These are phyloP conservation scores for Ginglymostoma cirratum DNA, from an alignment of 2,113 vertebrate genomes.

Conservation along the genomic window DNA sequence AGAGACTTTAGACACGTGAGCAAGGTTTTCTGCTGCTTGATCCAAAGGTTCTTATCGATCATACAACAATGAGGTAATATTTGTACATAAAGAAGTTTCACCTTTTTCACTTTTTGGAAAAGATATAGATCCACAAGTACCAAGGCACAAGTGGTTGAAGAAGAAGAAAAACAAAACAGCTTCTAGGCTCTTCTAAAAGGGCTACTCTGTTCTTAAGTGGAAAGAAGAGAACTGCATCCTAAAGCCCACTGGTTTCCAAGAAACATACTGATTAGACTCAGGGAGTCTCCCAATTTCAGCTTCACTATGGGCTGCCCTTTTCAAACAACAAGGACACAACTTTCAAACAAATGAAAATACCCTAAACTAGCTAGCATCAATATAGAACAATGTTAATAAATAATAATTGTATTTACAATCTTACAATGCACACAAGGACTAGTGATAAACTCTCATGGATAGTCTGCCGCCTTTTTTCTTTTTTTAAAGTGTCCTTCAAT, in stretches of 20 bases:
- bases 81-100: slow-evolving; percentile 82
- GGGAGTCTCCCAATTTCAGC: slow-evolving; percentile 42
- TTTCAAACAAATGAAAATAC: slow-evolving; percentile 45
- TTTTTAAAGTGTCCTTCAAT: slow-evolving; percentile 51
- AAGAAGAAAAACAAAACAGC: slow-evolving; percentile 49
- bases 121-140: slow-evolving; percentile 51
- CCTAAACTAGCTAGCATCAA: slow-evolving; percentile 48
- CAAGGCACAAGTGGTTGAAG: slow-evolving; percentile 40
- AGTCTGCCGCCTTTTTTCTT: slow-evolving; percentile 58
- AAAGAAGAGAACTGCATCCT: slow-evolving; percentile 32
- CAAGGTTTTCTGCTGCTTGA: slow-evolving; percentile 63
- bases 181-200: slow-evolving; percentile 41
- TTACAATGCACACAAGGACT: slow-evolving; percentile 49
- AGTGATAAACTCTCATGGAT: slow-evolving; percentile 55
- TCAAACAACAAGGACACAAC: slow-evolving; percentile 44
- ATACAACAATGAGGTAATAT: slow-evolving; percentile 98
- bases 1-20: slow-evolving; percentile 71
- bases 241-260: slow-evolving; percentile 40
- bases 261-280: slow-evolving; percentile 44
- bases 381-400: slow-evolving; percentile 68
- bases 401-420: slow-evolving; percentile 73
- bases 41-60: slow-evolving; percentile 72
- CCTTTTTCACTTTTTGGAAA: slow-evolving; percentile 62
- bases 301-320: slow-evolving; percentile 45
- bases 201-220: slow-evolving; percentile 35